These are phyloP conservation scores for Cyrtodaria siliqua DNA, from an alignment of 2,888 invertebrate species.

Conservation along the genomic window DNA sequence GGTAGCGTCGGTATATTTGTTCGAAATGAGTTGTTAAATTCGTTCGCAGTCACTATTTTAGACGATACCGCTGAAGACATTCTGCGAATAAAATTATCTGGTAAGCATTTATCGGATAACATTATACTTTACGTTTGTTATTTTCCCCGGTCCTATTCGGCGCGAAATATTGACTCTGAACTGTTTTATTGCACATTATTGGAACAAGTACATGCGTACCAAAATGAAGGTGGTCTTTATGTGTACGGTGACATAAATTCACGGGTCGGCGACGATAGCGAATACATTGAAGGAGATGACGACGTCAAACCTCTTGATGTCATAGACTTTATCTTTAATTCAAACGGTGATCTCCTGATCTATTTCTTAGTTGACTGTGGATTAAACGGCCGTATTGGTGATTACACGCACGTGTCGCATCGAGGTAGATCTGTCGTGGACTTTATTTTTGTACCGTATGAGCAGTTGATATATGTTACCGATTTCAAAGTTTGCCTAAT, in stretches of 20 bases:
- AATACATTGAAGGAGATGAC: constrained; percentile 19
- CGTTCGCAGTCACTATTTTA: constrained; percentile 5
- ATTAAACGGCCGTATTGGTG: constrained; percentile 11
- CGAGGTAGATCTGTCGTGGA: constrained; percentile 14
- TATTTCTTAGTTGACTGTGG: constrained; percentile 14
- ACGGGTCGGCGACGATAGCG: constrained; percentile 15
- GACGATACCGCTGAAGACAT: constrained; percentile 12
- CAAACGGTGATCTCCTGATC: constrained; percentile 8
- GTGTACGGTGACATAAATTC: constrained; percentile 23
- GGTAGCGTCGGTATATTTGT: constrained; percentile 31
- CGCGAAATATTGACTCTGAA: constrained; percentile 5
- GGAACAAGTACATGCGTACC: constrained; percentile 22
- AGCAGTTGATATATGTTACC: background rate
- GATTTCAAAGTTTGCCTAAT: constrained; percentile 2
- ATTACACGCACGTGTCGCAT: constrained; percentile 7
- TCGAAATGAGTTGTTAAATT: constrained; percentile 2
- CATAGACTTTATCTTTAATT: constrained; percentile 1
- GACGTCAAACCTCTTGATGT: constrained; percentile 1
- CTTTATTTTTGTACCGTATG: constrained; percentile 6
- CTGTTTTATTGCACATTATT: constrained; percentile 10
- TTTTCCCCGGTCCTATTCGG: constrained; percentile 15
- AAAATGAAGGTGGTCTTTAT: constrained; percentile 6
- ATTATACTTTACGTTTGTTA: constrained; percentile 16
- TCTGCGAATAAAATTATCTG: constrained; percentile 9
- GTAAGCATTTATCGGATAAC: background rate